Base-by-base conservation (phyloP, 2,797 vertebrate genomes). In the Atherinosoma microstoma region DNA sequence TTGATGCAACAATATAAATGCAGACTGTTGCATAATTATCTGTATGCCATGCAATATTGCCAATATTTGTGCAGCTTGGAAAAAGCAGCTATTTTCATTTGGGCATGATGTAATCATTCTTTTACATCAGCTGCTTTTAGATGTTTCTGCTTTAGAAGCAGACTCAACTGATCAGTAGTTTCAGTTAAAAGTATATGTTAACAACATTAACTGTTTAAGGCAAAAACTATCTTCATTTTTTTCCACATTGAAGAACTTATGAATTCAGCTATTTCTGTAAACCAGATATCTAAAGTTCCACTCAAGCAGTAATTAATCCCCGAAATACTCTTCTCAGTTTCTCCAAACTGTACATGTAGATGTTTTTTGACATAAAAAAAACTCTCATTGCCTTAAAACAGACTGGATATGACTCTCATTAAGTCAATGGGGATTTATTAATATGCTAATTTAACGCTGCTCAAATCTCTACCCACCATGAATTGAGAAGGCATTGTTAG, bases 41-140 rank as follows among this genome's bases (percentile, higher is more conserved):
- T 45, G 42, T 4, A 45, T 20, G 16, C 16, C 16, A 45, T 45
- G 42, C 42, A 20, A 45, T 45, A 45, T 45, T 45, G 42, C 16
- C 18, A 6, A 45, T 20, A 16, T 20, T 8, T 45, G 16, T 45
- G 16, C 42, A 45, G 16, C 16, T 45, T 45, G 12, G 6, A 20
- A 51, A 60, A 49, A 20, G 36, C 3, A 35, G 32, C 18, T 53
- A 3, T 69, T 60, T 51, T 36, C 6, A 24, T 29, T 27, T 30
- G 66, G 27, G 13, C 42, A 40, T 15, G 51, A 54, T 35, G 57
- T 36, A 20, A 38, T 38, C 5, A 38, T 61, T 69, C 32, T 60
- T 53, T 51, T 47, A 60, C 2, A 24, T 60, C 32, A 29, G 45
- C 24, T 38, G 45, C 18, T 29, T 4, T 61, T 36, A 22, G 5